Base-by-base conservation (phyloP, 2,888 invertebrate species). In the Amitus sp. region DNA sequence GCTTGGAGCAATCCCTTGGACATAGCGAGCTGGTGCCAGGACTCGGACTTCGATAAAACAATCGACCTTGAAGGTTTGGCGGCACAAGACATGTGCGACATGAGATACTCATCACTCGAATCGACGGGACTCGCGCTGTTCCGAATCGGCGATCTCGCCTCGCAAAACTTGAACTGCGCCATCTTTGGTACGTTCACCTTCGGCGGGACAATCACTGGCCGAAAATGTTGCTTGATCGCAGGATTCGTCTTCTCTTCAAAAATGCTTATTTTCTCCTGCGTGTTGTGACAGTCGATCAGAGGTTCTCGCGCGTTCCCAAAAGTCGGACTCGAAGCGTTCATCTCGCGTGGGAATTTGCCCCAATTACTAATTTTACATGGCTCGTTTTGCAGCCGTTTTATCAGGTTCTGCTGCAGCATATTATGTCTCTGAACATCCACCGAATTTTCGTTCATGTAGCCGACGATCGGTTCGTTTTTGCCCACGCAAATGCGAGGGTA, bases 1-100 rank as follows among this genome's bases (percentile, higher is more conserved):
- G 70, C 66, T 49, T 72, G 71, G 9, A 74, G 65, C 9, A 66
- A 68, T 1, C 62, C 67, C 52, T 68, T 71, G 1, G 78, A 72
- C 52, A 85, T 79, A 60, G 86, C 86, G 60, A 92, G 84, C 73
- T 91, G 91, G 76, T 91, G 90, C 93, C 92, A 93, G 2, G 92
- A 91, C 77, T 92, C 92, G 6, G 92, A 91, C 78, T 92, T 90
- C 70, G 86, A 88, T 1, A 82, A 65, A 1, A 82, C 82, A 42
- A 80, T 75, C 2, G 79, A 79, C 27, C 80, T 70, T 4, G 75
- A 74, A 0, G 79, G 76, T 40, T 71, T 76, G 20, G 53, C 75
- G 1, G 80, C 75, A 50, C 82, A 82, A 0, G 73, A 76, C 66
- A 80, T 77, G 1, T 82, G 52, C 0, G 73, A 76, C 66, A 80